phyloP scores from a whole-genome alignment of 2,113 vertebrate genomes.

The Terrapene triunguis region DNA sequence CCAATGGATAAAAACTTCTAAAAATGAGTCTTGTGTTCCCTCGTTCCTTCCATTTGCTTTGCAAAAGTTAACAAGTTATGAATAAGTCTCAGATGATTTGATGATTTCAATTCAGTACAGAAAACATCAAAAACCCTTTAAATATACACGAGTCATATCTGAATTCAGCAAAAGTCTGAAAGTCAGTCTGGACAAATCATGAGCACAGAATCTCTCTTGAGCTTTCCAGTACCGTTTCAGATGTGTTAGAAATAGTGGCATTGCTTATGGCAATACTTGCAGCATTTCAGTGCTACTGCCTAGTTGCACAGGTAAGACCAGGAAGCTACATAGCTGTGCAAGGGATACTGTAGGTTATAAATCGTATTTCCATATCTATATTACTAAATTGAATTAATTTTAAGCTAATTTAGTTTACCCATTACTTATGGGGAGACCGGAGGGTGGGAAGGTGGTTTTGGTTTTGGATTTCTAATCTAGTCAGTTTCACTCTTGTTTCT shows the following conservation, averaged over 20 bases:
- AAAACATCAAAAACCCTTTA: not conserved
- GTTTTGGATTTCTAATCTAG: not conserved
- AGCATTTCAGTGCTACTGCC: not conserved
- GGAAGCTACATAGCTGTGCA: not conserved
- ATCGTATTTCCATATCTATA: not conserved
- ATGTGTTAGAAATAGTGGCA: not conserved
- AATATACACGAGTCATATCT: not conserved
- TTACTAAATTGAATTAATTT: not conserved
- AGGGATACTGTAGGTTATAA: not conserved
- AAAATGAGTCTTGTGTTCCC: not conserved
- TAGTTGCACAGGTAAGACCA: not conserved
- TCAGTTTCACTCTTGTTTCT: not conserved
- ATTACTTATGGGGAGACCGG: not conserved
- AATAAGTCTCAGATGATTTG: not conserved
- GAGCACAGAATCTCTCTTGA: not conserved
- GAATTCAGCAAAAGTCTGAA: not conserved
- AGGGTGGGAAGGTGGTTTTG: not conserved
- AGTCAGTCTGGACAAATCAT: not conserved
- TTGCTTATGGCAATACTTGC: not conserved
- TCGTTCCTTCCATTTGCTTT: not conserved
- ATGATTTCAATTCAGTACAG: not conserved
- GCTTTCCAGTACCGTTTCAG: accelerated
- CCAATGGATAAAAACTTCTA: not conserved
- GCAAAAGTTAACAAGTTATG: not conserved
- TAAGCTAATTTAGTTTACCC: not conserved